A percentile compares a stretch with the other conserved stretches of the same genome.
These are phyloP conservation scores for Callorhinus ursinus DNA, from an alignment of 2,113 vertebrate species.

Conservation along the genomic window DNA sequence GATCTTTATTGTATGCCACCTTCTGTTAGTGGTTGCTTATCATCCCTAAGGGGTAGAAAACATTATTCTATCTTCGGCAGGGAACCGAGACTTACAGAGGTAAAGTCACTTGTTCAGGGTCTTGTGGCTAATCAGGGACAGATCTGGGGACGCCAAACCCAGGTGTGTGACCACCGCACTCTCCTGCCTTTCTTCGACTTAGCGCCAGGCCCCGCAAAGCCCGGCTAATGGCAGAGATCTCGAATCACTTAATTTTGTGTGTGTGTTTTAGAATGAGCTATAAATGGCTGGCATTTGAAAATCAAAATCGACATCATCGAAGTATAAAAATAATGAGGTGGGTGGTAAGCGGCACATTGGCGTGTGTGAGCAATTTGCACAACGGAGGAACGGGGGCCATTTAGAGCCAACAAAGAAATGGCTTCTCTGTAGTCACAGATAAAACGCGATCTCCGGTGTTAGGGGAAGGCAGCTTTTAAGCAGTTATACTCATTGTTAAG, in stretches of 20 bases:
- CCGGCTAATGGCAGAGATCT: constrained; percentile 24
- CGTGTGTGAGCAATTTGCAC: constrained; percentile 63
- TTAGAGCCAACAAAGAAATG: constrained; percentile 56
- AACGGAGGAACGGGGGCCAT: constrained; percentile 33
- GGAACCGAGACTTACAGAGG: neutral
- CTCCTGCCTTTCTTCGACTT: neutral
- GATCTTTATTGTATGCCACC: accelerated
- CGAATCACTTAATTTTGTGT: constrained; percentile 52
- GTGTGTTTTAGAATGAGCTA: constrained; percentile 49
- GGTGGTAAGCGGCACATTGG: constrained; percentile 52
- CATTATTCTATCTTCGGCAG: neutral
- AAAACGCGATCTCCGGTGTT: constrained; percentile 60
- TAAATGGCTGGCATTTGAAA: constrained; percentile 76
- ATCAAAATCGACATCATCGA: constrained; percentile 74
- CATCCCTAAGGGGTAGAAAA: neutral
- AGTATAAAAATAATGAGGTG: constrained; percentile 78
- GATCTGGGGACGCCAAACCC: neutral
- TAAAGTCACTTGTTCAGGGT: neutral
- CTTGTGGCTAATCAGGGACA: neutral
- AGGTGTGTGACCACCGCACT: accelerated
- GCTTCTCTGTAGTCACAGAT: constrained; percentile 64
- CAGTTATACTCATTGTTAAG: constrained; percentile 65
- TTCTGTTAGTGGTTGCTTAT: neutral
- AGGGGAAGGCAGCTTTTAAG: constrained; percentile 63
- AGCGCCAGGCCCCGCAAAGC: neutral